Percentiles rank a stretch among this genome's conserved stretches.
Conservation (phyloP, 2,888 invertebrate species). For the Ceramica pisi region DNA sequence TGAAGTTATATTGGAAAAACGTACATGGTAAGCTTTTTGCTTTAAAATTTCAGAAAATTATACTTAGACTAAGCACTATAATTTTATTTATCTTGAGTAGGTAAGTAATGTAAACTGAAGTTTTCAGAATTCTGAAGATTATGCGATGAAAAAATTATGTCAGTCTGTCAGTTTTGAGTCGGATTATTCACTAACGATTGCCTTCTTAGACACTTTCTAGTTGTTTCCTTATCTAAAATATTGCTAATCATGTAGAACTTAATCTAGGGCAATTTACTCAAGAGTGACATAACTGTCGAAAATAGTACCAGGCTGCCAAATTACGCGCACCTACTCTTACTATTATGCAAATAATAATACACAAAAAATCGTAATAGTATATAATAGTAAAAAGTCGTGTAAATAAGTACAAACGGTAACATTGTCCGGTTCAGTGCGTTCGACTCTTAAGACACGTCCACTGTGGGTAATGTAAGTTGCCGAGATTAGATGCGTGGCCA, state of each 20-base stretch:
- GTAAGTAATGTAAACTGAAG: too few relatives aligned
- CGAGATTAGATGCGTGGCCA: constrained; percentile 81
- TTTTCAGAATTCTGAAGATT: too few relatives aligned
- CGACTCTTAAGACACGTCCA: constrained; percentile 86
- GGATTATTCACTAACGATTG: too few relatives aligned
- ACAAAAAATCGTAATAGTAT: constrained; percentile 41
- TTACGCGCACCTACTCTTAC: constrained; percentile 10
- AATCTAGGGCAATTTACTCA: not conserved
- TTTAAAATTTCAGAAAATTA: too few relatives aligned
- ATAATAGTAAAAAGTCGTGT: constrained; percentile 61
- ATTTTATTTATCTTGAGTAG: too few relatives aligned
- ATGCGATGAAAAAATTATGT: too few relatives aligned
- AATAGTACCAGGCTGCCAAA: constrained; percentile 5
- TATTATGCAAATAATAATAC: constrained; percentile 35
- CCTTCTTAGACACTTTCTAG: not conserved
- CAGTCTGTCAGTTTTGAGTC: too few relatives aligned
- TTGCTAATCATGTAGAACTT: not conserved
- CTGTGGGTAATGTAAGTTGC: constrained; percentile 86
- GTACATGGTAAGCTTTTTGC: too few relatives aligned
- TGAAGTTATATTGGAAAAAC: not conserved
- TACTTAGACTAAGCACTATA: too few relatives aligned
- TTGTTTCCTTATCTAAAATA: not conserved
- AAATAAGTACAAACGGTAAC: constrained; percentile 84
- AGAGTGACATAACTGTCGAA: not conserved
- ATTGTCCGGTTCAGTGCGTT: constrained; percentile 86